Conservation (phyloP, 2,113 vertebrate genomes). For the Murina feae region DNA sequence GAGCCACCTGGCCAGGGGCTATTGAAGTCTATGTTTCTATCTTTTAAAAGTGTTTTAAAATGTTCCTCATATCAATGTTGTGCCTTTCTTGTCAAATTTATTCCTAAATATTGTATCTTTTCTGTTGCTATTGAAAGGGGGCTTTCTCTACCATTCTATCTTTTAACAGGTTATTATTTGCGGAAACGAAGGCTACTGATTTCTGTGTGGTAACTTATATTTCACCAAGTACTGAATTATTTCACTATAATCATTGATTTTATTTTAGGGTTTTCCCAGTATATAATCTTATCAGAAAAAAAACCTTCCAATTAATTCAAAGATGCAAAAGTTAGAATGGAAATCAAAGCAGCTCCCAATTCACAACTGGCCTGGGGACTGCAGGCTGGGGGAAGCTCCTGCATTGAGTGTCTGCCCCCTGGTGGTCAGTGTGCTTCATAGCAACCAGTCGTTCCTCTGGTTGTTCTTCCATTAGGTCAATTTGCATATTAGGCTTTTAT, state of each 20-base stretch:
- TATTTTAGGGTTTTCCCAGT: neutral
- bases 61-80: neutral
- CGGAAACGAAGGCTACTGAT: neutral
- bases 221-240: neutral
- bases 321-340: neutral
- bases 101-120: neutral
- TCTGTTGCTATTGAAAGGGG: neutral
- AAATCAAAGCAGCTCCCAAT: conserved; percentile 3
- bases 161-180: neutral
- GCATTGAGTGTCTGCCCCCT: no score
- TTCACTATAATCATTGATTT: conserved; percentile 12
- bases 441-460: no score
- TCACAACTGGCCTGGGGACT: neutral
- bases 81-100: neutral
- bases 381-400: no score
- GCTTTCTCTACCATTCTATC: neutral
- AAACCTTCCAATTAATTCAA: neutral
- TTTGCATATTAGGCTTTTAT: no score
- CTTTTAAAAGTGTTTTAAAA: neutral
- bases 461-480: no score
- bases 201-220: neutral
- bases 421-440: no score
- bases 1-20: no score
- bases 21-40: neutral
- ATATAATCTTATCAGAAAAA: neutral